Conservation (phyloP, 2,113 vertebrate species). For the Protomyctophum bolini region DNA sequence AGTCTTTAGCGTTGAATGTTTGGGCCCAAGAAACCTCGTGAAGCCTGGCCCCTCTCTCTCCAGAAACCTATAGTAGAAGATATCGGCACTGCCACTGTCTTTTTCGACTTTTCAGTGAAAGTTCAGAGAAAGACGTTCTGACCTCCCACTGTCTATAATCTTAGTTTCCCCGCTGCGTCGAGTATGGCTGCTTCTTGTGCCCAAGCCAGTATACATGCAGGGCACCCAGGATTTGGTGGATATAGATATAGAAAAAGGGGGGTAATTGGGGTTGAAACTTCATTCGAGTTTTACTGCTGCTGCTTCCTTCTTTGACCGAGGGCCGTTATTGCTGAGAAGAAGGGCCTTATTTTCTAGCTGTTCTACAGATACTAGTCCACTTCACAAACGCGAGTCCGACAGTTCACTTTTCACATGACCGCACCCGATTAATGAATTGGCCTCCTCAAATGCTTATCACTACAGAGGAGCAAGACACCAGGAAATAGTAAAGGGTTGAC, state of each 20-base stretch:
- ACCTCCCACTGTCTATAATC: background rate
- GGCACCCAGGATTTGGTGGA: conserved; percentile 24
- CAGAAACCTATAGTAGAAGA: background rate
- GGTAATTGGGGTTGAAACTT: conserved; percentile 15
- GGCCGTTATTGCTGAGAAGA: conserved; percentile 76
- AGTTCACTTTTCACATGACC: conserved; percentile 50
- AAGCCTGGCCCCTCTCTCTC: conserved; percentile 16
- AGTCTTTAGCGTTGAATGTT: conserved; percentile 29
- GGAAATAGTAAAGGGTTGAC: conserved; percentile 59
- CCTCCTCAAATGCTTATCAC: conserved; percentile 30
- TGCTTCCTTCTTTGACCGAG: conserved; percentile 18
- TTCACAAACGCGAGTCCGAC: conserved; percentile 36
- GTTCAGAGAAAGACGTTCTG: background rate
- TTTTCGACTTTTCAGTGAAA: background rate
- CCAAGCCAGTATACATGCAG: conserved; percentile 54
- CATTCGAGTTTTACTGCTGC: background rate
- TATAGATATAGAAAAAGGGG: background rate
- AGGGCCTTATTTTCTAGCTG: conserved; percentile 36
- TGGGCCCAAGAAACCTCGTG: conserved; percentile 15
- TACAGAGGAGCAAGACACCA: conserved; percentile 49
- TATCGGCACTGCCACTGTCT: too few relatives aligned
- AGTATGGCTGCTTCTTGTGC: conserved; percentile 19
- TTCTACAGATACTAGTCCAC: conserved; percentile 50
- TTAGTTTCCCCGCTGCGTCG: background rate
- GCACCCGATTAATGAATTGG: conserved; percentile 26